A percentile compares a stretch with the other conserved stretches of the same genome.
Conservation (phyloP, 2,888 invertebrate genomes). For the Mylabris sibirica region DNA sequence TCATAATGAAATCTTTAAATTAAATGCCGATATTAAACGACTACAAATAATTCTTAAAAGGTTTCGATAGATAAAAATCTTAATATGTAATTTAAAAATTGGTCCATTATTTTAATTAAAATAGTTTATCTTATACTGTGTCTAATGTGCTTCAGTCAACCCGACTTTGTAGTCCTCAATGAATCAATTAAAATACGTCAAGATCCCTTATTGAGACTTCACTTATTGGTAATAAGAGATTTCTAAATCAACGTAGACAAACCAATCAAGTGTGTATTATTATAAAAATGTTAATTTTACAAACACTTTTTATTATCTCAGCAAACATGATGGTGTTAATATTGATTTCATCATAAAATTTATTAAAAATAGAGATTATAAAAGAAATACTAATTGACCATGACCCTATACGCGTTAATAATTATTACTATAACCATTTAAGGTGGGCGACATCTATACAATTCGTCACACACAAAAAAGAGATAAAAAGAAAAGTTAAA, state of each 20-base stretch:
- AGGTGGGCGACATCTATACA: slow-evolving; percentile 12
- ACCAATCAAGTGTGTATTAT: too few relatives aligned
- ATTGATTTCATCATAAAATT: slow-evolving; percentile 7
- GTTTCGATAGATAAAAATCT: neutral
- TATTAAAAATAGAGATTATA: neutral
- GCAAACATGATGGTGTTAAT: neutral
- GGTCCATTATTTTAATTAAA: neutral
- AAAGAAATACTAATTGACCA: slow-evolving; percentile 10
- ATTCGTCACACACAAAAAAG: neutral
- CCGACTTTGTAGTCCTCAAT: too few relatives aligned
- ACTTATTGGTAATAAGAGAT: too few relatives aligned
- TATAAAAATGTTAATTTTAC: too few relatives aligned
- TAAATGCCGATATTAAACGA: neutral
- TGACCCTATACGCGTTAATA: slow-evolving; percentile 8
- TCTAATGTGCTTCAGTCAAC: neutral
- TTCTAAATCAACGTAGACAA: too few relatives aligned
- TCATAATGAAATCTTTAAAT: neutral
- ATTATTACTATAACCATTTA: neutral
- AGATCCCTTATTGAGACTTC: too few relatives aligned
- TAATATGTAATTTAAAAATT: too few relatives aligned
- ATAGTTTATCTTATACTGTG: neutral
- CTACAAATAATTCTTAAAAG: neutral
- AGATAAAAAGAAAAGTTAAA: neutral
- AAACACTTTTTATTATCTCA: too few relatives aligned
- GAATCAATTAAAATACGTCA: too few relatives aligned